Evolutionary conservation across 2,797 vertebrate species (phyloP).

Genomic region (Sebastes jordani): DNA sequence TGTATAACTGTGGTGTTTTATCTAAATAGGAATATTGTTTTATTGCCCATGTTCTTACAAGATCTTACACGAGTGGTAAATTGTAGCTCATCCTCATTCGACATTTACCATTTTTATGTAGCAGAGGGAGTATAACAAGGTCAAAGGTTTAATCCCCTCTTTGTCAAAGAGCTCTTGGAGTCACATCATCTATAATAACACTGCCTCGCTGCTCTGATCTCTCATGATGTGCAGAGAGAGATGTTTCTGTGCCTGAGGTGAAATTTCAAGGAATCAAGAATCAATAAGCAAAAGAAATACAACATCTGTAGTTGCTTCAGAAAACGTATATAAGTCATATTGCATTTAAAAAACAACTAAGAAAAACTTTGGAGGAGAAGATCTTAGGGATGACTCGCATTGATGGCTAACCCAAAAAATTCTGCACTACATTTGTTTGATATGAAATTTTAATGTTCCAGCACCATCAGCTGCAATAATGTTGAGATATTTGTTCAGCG

Average conservation of each 20-base stretch:
- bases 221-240: background rate
- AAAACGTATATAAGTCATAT: background rate
- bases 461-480: background rate
- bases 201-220: background rate
- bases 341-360: background rate
- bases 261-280: background rate
- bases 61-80: background rate
- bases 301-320: background rate
- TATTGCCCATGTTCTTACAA: background rate
- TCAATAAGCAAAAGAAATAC: background rate
- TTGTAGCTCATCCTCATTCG: background rate
- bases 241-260: background rate
- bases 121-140: background rate
- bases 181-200: background rate
- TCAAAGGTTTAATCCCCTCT: slow-evolving; percentile 40
- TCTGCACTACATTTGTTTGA: background rate
- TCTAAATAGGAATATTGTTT: slow-evolving; percentile 8
- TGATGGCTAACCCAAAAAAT: background rate
- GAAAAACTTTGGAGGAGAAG: background rate
- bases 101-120: background rate
- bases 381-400: background rate
- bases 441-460: background rate
- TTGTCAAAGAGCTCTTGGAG: background rate
- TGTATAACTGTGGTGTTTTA: background rate
- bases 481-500: background rate